phyloP scores from a whole-genome alignment of 2,113 vertebrate genomes.

The Lagopus muta region DNA sequence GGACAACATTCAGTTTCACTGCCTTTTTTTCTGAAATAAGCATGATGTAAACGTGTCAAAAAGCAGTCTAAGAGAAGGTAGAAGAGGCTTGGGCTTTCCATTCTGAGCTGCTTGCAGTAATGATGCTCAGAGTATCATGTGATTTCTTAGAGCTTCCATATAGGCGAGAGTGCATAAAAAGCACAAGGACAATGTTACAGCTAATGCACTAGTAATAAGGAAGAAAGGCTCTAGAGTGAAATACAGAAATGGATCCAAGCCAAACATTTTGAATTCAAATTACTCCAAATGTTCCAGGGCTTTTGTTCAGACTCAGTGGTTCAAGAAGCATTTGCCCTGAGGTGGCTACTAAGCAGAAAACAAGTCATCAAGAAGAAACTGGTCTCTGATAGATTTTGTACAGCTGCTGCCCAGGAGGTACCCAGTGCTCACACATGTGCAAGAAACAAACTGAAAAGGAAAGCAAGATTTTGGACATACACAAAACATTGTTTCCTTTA shows the following conservation, averaged over 20 bases:
- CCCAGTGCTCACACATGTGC: neutral
- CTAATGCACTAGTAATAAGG: neutral
- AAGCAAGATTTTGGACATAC: neutral
- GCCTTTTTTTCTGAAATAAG: neutral
- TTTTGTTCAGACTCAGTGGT: conserved; percentile 26
- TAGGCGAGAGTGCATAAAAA: neutral
- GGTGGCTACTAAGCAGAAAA: neutral
- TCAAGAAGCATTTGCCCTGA: conserved; percentile 1
- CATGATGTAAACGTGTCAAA: neutral
- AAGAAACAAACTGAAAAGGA: neutral
- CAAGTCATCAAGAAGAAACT: neutral
- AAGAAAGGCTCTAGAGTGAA: conserved; percentile 15
- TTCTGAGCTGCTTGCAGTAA: neutral
- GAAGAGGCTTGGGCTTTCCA: neutral
- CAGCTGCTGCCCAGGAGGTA: neutral
- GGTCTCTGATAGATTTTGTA: neutral
- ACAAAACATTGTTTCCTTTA: neutral
- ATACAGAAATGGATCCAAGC: conserved; percentile 32
- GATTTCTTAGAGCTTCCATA: neutral
- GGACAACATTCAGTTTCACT: neutral
- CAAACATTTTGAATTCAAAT: conserved; percentile 37
- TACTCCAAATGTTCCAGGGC: neutral
- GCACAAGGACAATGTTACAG: neutral
- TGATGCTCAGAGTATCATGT: neutral
- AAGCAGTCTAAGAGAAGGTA: neutral